Conservation (phyloP, 2,888 invertebrate species). For the Belgica antarctica region DNA sequence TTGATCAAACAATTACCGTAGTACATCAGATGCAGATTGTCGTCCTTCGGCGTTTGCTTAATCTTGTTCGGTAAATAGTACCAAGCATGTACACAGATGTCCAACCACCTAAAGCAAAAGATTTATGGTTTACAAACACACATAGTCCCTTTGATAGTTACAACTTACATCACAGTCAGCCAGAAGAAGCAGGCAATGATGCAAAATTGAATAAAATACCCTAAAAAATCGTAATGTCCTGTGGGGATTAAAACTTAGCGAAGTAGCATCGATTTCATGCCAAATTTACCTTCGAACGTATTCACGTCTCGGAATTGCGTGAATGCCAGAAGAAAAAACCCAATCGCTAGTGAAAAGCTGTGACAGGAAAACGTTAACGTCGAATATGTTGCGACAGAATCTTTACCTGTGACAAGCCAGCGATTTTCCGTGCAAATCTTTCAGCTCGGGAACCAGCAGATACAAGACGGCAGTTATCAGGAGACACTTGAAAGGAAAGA, state of each 20-base stretch:
- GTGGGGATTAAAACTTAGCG: background rate
- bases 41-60: conserved; percentile 8
- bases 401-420: conserved; percentile 52
- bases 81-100: conserved; percentile 53
- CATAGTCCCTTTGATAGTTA: no score
- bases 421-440: conserved; percentile 52
- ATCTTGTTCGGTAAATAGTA: conserved; percentile 49
- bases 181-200: conserved; percentile 53
- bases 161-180: conserved; percentile 52
- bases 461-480: conserved; percentile 47
- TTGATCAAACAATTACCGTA: no score
- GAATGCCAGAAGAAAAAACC: conserved; percentile 49
- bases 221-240: conserved; percentile 20
- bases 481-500: conserved; percentile 37
- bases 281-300: conserved; percentile 29
- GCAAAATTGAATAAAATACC: conserved; percentile 53
- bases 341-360: conserved; percentile 51
- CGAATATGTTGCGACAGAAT: no score
- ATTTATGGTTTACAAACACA: no score
- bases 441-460: conserved; percentile 50
- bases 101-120: no score
- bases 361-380: conserved; percentile 51
- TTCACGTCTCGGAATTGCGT: conserved; percentile 38
- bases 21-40: conserved; percentile 47
- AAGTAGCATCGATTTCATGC: background rate